Conservation (phyloP, 2,888 invertebrate species). For the Dorcus parallelipipedus region DNA sequence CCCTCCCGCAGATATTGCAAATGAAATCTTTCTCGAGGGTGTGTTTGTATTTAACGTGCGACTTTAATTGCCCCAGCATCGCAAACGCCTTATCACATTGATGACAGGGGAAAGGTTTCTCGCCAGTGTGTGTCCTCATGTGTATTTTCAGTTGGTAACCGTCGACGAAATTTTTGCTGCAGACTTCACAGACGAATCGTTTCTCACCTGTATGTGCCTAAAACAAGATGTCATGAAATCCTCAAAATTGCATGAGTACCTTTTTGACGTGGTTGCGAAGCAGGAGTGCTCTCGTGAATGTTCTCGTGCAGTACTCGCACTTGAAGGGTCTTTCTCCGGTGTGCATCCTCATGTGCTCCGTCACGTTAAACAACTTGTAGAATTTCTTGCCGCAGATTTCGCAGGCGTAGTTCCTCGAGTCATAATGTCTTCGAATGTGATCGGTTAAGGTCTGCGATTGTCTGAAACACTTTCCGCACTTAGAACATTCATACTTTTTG, state of each 20-base stretch:
- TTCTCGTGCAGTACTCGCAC: constrained; percentile 50
- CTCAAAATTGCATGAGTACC: constrained; percentile 7
- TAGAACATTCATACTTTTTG: constrained; percentile 36
- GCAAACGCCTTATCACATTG: constrained; percentile 33
- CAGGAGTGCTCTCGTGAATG: constrained; percentile 34
- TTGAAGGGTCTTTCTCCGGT: constrained; percentile 50
- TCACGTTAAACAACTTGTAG: constrained; percentile 48
- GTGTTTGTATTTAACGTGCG: constrained; percentile 32
- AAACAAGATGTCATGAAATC: not conserved
- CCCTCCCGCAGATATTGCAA: constrained; percentile 33
- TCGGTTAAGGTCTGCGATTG: constrained; percentile 48
- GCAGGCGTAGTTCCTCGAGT: constrained; percentile 48
- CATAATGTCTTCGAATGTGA: constrained; percentile 48
- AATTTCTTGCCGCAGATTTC: constrained; percentile 49
- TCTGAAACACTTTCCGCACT: constrained; percentile 48
- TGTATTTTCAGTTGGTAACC: constrained; percentile 19
- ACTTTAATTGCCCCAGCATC: constrained; percentile 30
- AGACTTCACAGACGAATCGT: constrained; percentile 13
- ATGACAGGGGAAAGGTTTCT: constrained; percentile 31
- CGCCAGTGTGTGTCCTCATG: constrained; percentile 34
- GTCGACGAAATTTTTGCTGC: constrained; percentile 18
- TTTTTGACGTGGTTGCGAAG: constrained; percentile 19
- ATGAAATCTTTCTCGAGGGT: constrained; percentile 37
- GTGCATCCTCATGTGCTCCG: constrained; percentile 51
- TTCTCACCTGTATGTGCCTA: constrained; percentile 18